Base-by-base conservation (phyloP, 2,113 vertebrate genomes). In the Notothenia rossii region DNA sequence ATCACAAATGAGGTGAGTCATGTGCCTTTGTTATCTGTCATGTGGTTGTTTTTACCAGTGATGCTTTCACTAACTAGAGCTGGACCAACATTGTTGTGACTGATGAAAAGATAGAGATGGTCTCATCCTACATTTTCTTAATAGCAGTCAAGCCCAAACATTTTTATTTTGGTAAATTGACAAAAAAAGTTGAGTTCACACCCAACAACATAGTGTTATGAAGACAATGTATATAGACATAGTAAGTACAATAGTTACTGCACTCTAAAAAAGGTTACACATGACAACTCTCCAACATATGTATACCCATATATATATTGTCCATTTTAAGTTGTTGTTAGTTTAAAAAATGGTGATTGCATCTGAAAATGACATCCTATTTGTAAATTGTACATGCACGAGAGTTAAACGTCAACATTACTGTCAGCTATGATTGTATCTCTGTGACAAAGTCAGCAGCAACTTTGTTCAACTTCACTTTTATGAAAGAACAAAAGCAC, bases 1-100 rank as follows among this genome's bases (percentile, higher is more conserved):
- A 98, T 99, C 73, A 99, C 98, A 83, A 99, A 99, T 56, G 97
- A 99, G 96, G 98, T 99, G 84, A 95, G 94, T 90, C 33, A 1
- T 17, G 40, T 49, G 25, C 20, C 45, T 3, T 3, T 65, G 45
- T 17, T 48, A 6, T 53, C 25, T 48, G 45, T 29, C 48, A 22
- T 51, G 43, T 9, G n/a, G 25, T 33, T 11, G 50, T 36, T 15
- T 33, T 46, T 14, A 40, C 12, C 81, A 56, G 8, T 9, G 7
- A 5, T 25, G 64, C 22, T 77, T 8, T 68, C 14, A 17, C 45
- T 18, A 2, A 53, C 14, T 22, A 13, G 10, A 13, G 54, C 18
- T 73, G 14, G n/a, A 53, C 43, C 25, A 15, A 13, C 4, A 15
- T 5, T 45, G 46, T n/a, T 55, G 20, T 62, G 3, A 9, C 8